Percentiles rank a stretch among this genome's conserved stretches.
Evolutionary conservation across 64 coral and sea anemone genomes (phyloP).

Genomic region (Acropora yongei): DNA sequence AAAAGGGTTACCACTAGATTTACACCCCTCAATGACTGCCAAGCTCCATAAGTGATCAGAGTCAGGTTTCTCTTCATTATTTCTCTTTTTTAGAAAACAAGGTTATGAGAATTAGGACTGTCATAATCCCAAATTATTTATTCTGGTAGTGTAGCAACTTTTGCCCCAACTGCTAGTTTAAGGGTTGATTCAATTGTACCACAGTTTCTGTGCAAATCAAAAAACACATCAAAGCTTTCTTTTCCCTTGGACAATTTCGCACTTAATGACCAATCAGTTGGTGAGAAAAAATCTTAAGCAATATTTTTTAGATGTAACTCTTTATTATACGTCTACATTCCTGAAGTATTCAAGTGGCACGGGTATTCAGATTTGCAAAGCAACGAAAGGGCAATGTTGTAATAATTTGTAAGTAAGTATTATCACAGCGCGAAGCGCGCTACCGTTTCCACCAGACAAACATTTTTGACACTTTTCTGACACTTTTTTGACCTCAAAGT

Average conservation of each 20-base stretch:
- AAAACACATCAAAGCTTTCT: slow-evolving; percentile 11
- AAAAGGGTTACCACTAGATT: slow-evolving; percentile 27
- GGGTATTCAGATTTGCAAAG: slow-evolving; percentile 46
- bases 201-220: not conserved
- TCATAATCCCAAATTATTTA: slow-evolving; percentile 48
- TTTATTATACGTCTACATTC: not conserved
- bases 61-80: slow-evolving; percentile 44
- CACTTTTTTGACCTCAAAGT: too few relatives aligned
- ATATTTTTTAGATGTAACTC: not conserved
- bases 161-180: slow-evolving; percentile 7
- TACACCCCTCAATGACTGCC: slow-evolving; percentile 18
- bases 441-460: too few relatives aligned
- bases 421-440: too few relatives aligned
- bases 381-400: slow-evolving; percentile 41
- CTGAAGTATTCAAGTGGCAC: not conserved
- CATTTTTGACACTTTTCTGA: too few relatives aligned
- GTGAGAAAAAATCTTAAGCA: not conserved
- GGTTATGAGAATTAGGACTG: slow-evolving; percentile 37
- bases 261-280: not conserved
- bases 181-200: not conserved
- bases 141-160: slow-evolving; percentile 20
- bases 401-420: not conserved
- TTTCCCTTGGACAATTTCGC: not conserved
- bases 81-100: slow-evolving; percentile 55
- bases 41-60: slow-evolving; percentile 42